phyloP scores from a whole-genome alignment of 2,888 invertebrate genomes.

The Melinopterus prodromus region DNA sequence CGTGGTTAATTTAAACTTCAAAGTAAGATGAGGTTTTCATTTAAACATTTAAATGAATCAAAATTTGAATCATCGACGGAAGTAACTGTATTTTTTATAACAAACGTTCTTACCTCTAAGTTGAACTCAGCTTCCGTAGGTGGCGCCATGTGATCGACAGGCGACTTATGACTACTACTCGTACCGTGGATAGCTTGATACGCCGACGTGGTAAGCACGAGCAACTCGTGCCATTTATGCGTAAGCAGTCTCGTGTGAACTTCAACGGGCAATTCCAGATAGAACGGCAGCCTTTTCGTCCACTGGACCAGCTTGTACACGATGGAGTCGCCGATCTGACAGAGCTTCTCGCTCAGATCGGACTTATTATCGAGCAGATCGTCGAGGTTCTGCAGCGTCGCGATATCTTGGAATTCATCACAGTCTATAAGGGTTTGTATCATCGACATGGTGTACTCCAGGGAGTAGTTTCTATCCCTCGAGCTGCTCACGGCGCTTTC shows the following conservation, averaged over 20 bases:
- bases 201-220: constrained; percentile 92
- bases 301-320: constrained; percentile 98
- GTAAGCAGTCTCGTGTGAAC: constrained; percentile 95
- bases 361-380: constrained; percentile 91
- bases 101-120: constrained; percentile 75
- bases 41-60: too few species aligned
- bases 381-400: constrained; percentile 89
- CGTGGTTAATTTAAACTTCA: background rate
- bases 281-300: constrained; percentile 98
- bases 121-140: constrained; percentile 79
- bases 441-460: constrained; percentile 87
- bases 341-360: constrained; percentile 90
- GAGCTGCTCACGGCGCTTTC: constrained; percentile 90
- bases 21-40: too few species aligned
- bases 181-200: constrained; percentile 85
- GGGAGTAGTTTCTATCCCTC: constrained; percentile 79
- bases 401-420: constrained; percentile 96
- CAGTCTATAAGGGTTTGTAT: constrained; percentile 94
- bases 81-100: background rate
- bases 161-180: constrained; percentile 38
- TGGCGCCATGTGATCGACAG: constrained; percentile 55
- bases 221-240: constrained; percentile 97
- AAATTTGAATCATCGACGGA: too few species aligned
- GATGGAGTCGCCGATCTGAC: constrained; percentile 97
- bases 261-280: constrained; percentile 94